phyloP scores from a whole-genome alignment of 2,113 vertebrate genomes.

The Phaetusa simplex region DNA sequence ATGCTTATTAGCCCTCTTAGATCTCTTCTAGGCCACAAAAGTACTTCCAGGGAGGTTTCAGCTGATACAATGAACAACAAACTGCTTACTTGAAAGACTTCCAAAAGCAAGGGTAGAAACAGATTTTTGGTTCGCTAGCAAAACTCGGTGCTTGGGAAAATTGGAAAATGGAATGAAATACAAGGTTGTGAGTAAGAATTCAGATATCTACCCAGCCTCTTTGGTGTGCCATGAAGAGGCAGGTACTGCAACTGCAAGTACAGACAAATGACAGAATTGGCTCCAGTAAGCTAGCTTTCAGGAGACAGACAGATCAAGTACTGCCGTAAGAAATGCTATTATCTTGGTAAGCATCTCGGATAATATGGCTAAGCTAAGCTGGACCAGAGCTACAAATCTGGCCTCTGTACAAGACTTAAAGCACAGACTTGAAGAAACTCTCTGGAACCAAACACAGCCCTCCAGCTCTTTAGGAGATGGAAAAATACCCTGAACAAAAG shows the following conservation, averaged over 20 bases:
- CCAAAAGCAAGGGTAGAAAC: not conserved
- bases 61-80: accelerated
- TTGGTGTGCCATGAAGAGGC: not conserved
- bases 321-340: not conserved
- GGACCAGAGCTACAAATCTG: not conserved
- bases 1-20: not conserved
- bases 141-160: not conserved
- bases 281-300: not conserved
- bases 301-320: not conserved
- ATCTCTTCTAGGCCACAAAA: not conserved
- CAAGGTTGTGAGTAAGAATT: not conserved
- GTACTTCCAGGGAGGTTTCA: not conserved
- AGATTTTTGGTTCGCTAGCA: not conserved
- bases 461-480: not conserved
- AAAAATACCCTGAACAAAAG: not conserved
- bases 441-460: not conserved
- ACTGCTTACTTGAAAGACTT: not conserved
- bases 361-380: not conserved
- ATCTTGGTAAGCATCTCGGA: not conserved
- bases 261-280: not conserved
- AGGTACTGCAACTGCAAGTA: not conserved
- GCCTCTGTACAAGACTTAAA: not conserved
- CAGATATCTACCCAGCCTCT: not conserved
- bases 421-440: not conserved
- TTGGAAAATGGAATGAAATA: not conserved